Conservation (phyloP, 2,113 vertebrate species). For the Lampris megalopsis region DNA sequence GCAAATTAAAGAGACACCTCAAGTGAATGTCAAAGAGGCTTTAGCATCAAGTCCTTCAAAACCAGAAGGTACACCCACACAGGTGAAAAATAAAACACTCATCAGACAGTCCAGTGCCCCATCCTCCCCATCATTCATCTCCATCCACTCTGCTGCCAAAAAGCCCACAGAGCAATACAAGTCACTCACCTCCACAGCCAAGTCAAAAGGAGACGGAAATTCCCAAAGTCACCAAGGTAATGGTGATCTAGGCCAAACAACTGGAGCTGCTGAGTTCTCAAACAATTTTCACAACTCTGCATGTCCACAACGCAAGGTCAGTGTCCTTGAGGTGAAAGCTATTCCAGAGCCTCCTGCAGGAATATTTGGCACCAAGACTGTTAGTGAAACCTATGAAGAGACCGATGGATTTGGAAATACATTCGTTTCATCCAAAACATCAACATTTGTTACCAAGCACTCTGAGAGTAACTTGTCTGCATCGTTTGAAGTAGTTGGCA, state of each 20-base stretch:
- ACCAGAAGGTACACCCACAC: conserved; percentile 12
- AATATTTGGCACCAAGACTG: conserved; percentile 84
- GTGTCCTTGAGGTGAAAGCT: conserved; percentile 87
- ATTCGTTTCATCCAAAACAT: conserved; percentile 85
- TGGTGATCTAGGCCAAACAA: conserved; percentile 17
- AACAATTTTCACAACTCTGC: conserved; percentile 67
- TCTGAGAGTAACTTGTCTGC: conserved; percentile 79
- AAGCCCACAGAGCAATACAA: conserved; percentile 74
- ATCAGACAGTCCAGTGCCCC: conserved; percentile 79
- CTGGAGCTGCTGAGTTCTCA: conserved; percentile 29
- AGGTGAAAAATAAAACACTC: conserved; percentile 38
- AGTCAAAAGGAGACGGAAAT: conserved; percentile 48
- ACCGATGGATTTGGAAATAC: conserved; percentile 88
- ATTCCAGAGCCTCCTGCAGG: conserved; percentile 76
- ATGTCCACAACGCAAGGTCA: conserved; percentile 82
- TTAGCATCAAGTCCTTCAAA: conserved; percentile 34
- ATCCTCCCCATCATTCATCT: conserved; percentile 91
- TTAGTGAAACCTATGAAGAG: conserved; percentile 90
- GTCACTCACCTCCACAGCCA: conserved; percentile 59
- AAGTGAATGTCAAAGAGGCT: conserved; percentile 71
- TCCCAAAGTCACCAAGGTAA: conserved; percentile 34
- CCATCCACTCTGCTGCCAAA: conserved; percentile 90
- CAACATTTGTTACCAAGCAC: conserved; percentile 87
- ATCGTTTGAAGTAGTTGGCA: conserved; percentile 73
- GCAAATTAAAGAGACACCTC: conserved; percentile 37